Conservation (phyloP, 2,888 invertebrate species). For the Axea sp. region DNA sequence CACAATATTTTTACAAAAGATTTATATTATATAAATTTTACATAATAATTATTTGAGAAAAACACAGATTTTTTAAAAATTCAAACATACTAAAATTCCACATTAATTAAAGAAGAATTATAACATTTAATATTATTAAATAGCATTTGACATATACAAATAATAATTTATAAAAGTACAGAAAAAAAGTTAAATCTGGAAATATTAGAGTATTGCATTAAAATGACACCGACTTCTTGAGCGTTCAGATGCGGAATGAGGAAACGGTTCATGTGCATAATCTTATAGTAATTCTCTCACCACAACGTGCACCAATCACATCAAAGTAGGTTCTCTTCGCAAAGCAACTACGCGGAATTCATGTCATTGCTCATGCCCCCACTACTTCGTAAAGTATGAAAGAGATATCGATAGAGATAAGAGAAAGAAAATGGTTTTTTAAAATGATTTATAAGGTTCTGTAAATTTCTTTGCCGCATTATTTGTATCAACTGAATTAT, state of each 20-base stretch:
- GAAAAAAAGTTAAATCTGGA: conserved; percentile 9
- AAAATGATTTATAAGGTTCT: conserved; percentile 27
- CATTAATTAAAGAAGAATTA: too few relatives aligned
- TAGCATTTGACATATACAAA: too few relatives aligned
- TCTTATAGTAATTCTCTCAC: conserved; percentile 55
- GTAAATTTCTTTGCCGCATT: too few relatives aligned
- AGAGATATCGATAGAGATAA: not conserved
- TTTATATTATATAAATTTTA: too few relatives aligned
- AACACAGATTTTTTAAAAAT: too few relatives aligned
- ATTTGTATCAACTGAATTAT: too few relatives aligned
- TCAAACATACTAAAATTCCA: too few relatives aligned
- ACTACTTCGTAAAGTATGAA: conserved; percentile 12
- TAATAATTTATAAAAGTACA: too few relatives aligned
- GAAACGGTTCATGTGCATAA: conserved; percentile 40
- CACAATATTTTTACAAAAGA: too few relatives aligned
- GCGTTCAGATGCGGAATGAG: conserved; percentile 43
- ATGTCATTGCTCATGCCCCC: conserved; percentile 55
- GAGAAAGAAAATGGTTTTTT: conserved; percentile 18
- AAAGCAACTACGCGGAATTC: conserved; percentile 33
- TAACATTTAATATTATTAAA: too few relatives aligned
- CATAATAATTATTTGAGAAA: too few relatives aligned
- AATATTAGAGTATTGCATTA: conserved; percentile 5
- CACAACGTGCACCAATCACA: conserved; percentile 46
- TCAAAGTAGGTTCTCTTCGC: conserved; percentile 48
- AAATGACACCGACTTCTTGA: conserved; percentile 8